Conservation (phyloP, 2,888 invertebrate species). For the Scaptomyza cyrtandrae region DNA sequence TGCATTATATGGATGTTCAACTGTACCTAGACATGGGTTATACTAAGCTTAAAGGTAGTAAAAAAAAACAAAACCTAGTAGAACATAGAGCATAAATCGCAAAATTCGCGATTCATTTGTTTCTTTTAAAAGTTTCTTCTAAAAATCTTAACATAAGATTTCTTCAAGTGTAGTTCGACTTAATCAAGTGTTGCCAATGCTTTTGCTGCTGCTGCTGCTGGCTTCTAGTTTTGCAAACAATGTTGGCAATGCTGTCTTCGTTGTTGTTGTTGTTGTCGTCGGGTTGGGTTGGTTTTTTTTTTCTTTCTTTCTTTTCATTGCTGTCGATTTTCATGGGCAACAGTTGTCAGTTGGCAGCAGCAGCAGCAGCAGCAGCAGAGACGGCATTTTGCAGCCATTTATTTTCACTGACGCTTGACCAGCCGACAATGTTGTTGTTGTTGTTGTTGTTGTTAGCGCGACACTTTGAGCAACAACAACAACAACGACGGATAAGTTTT, state of each 20-base stretch:
- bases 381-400: constrained; percentile 47
- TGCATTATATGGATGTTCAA: too few relatives aligned
- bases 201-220: background rate
- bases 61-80: too few relatives aligned
- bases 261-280: background rate
- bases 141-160: background rate
- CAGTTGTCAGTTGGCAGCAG: constrained; percentile 40
- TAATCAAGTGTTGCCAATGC: background rate
- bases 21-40: too few relatives aligned
- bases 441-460: constrained; percentile 16
- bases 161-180: constrained; percentile 1
- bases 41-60: too few relatives aligned
- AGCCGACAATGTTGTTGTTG: constrained; percentile 40
- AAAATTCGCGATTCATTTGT: too few relatives aligned
- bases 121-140: too few relatives aligned
- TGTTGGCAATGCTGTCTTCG: background rate
- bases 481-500: constrained; percentile 47
- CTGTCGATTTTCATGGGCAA: constrained; percentile 44
- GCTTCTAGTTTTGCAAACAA: background rate
- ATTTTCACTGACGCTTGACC: constrained; percentile 56
- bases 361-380: constrained; percentile 11
- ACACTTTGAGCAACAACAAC: constrained; percentile 4
- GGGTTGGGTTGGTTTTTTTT: background rate
- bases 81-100: too few relatives aligned
- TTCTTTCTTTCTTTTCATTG: too few relatives aligned